These are phyloP conservation scores for Lepidocyrtoides sp. DNA, from an alignment of 2,888 invertebrate genomes.

Conservation along the genomic window DNA sequence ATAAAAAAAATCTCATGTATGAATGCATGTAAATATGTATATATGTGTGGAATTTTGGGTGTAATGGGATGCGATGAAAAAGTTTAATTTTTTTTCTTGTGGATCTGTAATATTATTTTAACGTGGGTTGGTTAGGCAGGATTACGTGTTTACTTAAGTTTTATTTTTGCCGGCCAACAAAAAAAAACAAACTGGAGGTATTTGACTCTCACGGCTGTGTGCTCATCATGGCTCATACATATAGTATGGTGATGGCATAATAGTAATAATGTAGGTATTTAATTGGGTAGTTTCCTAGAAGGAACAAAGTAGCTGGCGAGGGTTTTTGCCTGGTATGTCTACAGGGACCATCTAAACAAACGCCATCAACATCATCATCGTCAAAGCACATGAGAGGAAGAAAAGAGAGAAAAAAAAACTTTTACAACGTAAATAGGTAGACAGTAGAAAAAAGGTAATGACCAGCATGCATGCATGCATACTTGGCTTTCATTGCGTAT, in stretches of 20 bases:
- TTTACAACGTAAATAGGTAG: background rate
- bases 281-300: constrained; percentile 38
- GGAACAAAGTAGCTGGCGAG: no score
- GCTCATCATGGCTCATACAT: no score
- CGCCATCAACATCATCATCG: background rate
- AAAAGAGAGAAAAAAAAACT: background rate
- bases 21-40: no score
- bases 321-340: background rate
- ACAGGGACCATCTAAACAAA: constrained; percentile 40
- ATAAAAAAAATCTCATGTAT: background rate
- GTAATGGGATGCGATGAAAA: background rate
- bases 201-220: background rate
- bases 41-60: no score
- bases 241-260: background rate
- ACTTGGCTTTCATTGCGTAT: background rate
- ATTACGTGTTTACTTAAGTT: background rate
- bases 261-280: constrained; percentile 9
- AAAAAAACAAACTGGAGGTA: background rate
- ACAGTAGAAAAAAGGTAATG: background rate
- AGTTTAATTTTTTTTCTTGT: background rate
- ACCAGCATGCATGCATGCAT: background rate
- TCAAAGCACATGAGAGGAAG: background rate
- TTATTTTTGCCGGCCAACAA: background rate
- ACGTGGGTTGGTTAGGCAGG: background rate
- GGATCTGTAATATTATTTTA: background rate